Conservation (phyloP, 2,888 invertebrate species). For the Nemurella pictetii region DNA sequence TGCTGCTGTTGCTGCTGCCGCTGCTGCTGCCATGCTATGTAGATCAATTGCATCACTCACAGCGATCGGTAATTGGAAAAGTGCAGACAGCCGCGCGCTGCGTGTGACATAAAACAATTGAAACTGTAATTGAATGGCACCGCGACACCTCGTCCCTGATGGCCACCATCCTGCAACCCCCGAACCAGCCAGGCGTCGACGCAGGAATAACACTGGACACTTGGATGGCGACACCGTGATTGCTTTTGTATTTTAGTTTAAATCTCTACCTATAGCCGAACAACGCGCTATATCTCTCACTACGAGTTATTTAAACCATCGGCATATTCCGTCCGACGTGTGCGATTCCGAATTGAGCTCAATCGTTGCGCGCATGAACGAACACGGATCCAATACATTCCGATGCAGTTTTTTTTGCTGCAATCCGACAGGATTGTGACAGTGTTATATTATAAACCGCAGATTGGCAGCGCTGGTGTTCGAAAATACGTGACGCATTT, state of each 20-base stretch:
- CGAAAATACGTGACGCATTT: background rate
- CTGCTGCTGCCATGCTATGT: background rate
- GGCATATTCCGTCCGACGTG: background rate
- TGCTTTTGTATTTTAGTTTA: background rate
- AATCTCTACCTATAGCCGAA: background rate
- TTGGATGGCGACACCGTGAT: background rate
- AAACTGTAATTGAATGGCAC: background rate
- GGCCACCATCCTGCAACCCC: background rate
- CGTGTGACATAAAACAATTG: background rate
- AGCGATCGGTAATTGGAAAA: background rate
- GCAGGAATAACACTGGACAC: background rate
- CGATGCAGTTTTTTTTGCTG: background rate
- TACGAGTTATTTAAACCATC: background rate
- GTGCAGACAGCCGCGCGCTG: background rate
- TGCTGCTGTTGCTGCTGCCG: too few relatives aligned
- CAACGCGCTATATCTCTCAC: background rate
- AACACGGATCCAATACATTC: background rate
- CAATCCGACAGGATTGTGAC: background rate
- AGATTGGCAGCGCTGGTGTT: too few relatives aligned
- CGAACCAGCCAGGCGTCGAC: too few relatives aligned
- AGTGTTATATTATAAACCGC: too few relatives aligned
- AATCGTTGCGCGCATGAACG: background rate
- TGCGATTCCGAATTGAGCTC: background rate
- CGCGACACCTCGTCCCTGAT: background rate
- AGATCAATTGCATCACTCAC: background rate